Base-by-base conservation (phyloP, 2,797 vertebrate genomes). In the Lepidocolaptes lacrymiger region DNA sequence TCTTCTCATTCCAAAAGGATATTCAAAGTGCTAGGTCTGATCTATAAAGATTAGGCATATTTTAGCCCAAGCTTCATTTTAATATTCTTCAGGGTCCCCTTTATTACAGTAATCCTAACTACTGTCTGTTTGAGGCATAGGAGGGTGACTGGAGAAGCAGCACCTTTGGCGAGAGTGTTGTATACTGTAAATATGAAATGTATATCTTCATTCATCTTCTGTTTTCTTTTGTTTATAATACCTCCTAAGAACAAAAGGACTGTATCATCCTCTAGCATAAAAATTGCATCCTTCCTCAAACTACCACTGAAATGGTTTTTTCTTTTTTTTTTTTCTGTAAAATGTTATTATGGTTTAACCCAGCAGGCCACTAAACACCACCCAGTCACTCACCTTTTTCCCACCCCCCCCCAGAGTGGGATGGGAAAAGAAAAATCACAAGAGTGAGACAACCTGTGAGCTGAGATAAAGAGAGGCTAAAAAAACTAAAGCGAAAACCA, bases 51-150 rank as follows among this genome's bases (percentile, higher is more conserved):
- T 88, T 74, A 48, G 14, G 46, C 54, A 69, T 84, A 72, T 93
- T 96, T 96, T 86, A 86, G 61, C 41, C 64, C 36, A 74, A 86
- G 46, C n/a, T 91, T 75, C 61, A 55, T 74, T 88, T 72, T 34
- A 83, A 85, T 84, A 84, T 89, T 85, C 87, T 95, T 97, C 80
- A 90, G 71, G 41, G 71, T 74, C 21, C 39, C 43, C 11, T 92
- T 94, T 86, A 77, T 88, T 94, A 62, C 41, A 78, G 58, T 81
- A 91, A 94, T 92, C 59, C 83, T 86, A 88, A 93, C 94, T 89
- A 94, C 83, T 92, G 89, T 86, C 94, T 86, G 37, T 89, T 91
- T 91, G 93, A 89, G 39, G 56, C 51, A 88, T 12, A 88, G 55
- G 41, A 88, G 21, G 36, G 37, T 79, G 92, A 82, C 78, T 91